Base-by-base conservation (phyloP, 2,888 invertebrate species). In the Polydesmus complanatus region DNA sequence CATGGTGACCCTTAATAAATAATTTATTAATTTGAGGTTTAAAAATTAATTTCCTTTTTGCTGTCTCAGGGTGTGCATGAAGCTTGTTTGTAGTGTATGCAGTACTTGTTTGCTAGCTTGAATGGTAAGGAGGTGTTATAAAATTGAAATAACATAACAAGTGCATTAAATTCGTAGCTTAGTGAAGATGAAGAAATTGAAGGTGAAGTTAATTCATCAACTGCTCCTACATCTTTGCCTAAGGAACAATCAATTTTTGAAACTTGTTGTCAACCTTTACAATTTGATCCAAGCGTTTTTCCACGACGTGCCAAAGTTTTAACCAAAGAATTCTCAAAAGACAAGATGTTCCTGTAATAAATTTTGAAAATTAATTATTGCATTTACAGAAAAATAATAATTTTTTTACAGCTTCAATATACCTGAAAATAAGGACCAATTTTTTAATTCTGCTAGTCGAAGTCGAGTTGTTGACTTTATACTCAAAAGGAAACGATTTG, bases 401-500 rank as follows among this genome's bases (percentile, higher is more conserved):
- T n/a, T n/a, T n/a, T 54, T 65, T 67, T 73, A 11, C 71, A 90
- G 90, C 73, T 94, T 93, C 74, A 88, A 91, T 73, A 82, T 88
- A 21, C 73, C 74, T 19, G 65, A 70, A 50, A 76, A 83, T 57
- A 81, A 85, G 37, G 83, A 86, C 8, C 83, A 85, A 67, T 92
- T 94, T 74, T 94, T 95, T 76, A 86, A 86, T 51, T 83, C 89
- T 2, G 84, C 89, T 1, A 84, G 88, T 52, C 83, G 89, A 62
- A 88, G 90, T 14, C 81, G 91, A 64, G 89, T 95, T 64, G 88
- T 94, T 0, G 90, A 94, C 73, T 94, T 92, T 73, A 91, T 95
- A 68, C 77, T 95, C 68, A 88, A 92, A 71, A 79, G 94, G 64
- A 90, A 90, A 75, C 81, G 84, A 69, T 94, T 90, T 74, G 65